A percentile compares a stretch with the other conserved stretches of the same genome.
phyloP scores from a whole-genome alignment of 2,888 invertebrate genomes.

The Cheilosia urbana region DNA sequence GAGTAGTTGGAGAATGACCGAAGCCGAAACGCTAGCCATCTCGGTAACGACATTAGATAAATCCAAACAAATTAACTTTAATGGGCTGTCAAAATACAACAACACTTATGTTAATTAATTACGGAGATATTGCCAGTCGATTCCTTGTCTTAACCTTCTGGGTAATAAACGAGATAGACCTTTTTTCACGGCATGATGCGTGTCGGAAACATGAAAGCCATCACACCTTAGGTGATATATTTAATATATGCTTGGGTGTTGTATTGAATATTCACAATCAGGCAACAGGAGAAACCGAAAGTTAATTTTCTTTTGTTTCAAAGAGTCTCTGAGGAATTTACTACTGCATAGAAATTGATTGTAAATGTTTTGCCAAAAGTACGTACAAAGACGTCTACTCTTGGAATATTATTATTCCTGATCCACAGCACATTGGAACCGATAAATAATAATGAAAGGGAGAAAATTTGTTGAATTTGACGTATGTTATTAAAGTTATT shows the following conservation, averaged over 20 bases:
- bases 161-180: slow-evolving; percentile 24
- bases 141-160: slow-evolving; percentile 4
- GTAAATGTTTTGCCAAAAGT: too few species aligned
- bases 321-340: too few species aligned
- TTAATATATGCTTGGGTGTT: slow-evolving; percentile 2
- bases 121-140: slow-evolving; percentile 13
- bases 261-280: not conserved
- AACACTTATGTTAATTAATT: slow-evolving; percentile 51
- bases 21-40: not conserved
- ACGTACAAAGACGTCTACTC: too few species aligned
- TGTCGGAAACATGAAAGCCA: slow-evolving; percentile 39
- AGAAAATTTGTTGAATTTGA: too few species aligned
- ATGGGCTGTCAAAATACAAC: slow-evolving; percentile 50
- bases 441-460: too few species aligned
- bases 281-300: not conserved
- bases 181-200: slow-evolving; percentile 23
- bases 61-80: slow-evolving; percentile 50
- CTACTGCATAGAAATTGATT: too few species aligned
- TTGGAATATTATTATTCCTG: too few species aligned
- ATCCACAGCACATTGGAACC: too few species aligned
- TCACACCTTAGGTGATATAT: slow-evolving; percentile 25
- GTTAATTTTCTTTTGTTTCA: too few species aligned
- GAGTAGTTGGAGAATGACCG: not conserved
- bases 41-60: not conserved
- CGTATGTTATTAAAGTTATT: too few species aligned